phyloP scores from a whole-genome alignment of 2,113 vertebrate species.

The Rhea pennata region DNA sequence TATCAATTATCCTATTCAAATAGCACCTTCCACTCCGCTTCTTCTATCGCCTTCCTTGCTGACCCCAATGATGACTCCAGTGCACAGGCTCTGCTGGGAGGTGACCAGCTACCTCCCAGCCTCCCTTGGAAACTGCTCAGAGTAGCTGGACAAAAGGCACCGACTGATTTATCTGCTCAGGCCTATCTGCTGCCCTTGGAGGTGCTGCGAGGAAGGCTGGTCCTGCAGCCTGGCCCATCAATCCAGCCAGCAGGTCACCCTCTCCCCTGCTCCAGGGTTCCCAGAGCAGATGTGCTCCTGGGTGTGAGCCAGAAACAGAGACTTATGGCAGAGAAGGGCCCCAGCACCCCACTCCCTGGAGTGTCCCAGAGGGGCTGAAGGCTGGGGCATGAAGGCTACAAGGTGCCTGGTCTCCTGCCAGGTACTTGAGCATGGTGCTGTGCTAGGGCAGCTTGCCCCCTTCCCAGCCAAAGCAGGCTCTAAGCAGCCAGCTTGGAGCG shows the following conservation, averaged over 20 bases:
- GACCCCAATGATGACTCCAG: neutral
- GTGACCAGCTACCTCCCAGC: neutral
- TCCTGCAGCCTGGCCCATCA: too few relatives aligned
- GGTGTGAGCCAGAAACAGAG: fast-evolving
- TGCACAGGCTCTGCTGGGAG: neutral
- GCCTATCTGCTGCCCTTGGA: fast-evolving
- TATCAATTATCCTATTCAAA: neutral
- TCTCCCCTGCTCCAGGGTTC: neutral
- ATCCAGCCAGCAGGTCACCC: too few relatives aligned
- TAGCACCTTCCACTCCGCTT: neutral
- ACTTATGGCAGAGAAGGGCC: neutral
- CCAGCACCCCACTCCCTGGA: fast-evolving
- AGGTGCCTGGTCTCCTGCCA: too few relatives aligned
- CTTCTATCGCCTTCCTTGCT: neutral
- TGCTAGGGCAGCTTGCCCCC: neutral
- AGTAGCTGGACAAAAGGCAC: neutral
- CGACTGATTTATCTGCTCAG: fast-evolving
- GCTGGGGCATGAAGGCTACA: too few relatives aligned
- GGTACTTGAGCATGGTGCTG: too few relatives aligned
- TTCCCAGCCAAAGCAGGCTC: fast-evolving
- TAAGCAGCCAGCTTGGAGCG: too few relatives aligned
- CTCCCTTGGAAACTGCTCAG: too few relatives aligned
- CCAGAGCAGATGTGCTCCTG: fast-evolving
- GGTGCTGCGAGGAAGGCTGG: too few relatives aligned
- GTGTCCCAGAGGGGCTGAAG: neutral